Conservation (phyloP, 2,113 vertebrate genomes). For the Rhinolophus sinicus region DNA sequence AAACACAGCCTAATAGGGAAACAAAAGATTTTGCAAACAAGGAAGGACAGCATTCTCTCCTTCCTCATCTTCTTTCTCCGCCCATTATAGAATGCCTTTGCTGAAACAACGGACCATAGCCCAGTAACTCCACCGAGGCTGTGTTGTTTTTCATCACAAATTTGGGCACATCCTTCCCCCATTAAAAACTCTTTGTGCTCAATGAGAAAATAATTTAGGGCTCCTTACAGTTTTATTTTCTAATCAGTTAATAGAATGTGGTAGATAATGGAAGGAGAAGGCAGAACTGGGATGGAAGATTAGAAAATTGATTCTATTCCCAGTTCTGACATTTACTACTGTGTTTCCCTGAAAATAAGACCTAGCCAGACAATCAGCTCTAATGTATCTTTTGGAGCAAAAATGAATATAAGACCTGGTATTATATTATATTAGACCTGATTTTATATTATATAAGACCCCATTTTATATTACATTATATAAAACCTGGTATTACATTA, state of each 20-base stretch:
- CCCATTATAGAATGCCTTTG: not conserved
- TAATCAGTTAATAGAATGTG: conserved; percentile 55
- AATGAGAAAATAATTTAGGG: conserved; percentile 75
- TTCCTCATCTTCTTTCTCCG: conserved; percentile 11
- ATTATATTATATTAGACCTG: too few species aligned
- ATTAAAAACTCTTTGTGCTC: conserved; percentile 72
- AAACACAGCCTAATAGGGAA: not conserved
- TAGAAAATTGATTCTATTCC: conserved; percentile 14
- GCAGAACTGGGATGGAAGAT: not conserved
- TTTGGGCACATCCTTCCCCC: conserved; percentile 71
- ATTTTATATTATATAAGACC: too few species aligned
- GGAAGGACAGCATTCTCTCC: not conserved
- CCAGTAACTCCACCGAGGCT: conserved; percentile 45
- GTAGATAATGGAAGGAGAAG: conserved; percentile 40
- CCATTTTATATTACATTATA: too few species aligned
- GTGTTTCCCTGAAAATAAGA: too few species aligned
- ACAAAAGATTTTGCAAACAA: conserved; percentile 32
- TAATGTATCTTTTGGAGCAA: too few species aligned
- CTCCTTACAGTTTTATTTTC: conserved; percentile 66
- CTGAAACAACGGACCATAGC: conserved; percentile 3
- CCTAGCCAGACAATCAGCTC: too few species aligned
- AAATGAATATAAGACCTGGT: too few species aligned
- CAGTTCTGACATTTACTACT: conserved; percentile 26
- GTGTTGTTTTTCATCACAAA: conserved; percentile 66
- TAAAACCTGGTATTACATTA: too few species aligned